Evolutionary conservation across 2,113 vertebrate genomes (phyloP).

Genomic region (Hemiscyllium ocellatum): DNA sequence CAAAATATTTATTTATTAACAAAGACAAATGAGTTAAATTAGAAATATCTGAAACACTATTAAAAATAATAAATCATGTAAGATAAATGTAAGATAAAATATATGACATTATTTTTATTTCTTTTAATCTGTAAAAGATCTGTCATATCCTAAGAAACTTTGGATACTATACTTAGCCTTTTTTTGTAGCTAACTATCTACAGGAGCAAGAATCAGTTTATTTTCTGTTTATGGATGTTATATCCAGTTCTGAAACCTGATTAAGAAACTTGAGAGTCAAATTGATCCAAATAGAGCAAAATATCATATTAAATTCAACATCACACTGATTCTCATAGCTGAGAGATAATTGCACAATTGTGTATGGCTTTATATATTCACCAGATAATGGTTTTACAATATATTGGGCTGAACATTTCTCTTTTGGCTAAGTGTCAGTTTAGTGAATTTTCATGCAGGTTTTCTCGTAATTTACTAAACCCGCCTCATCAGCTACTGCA

Average conservation of each 20-base stretch:
- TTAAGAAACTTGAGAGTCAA: not conserved
- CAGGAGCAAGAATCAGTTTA: not conserved
- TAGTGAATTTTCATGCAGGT: no score
- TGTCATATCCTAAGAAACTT: no score
- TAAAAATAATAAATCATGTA: not conserved
- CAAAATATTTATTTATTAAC: not conserved
- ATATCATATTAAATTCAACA: not conserved
- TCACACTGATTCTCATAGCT: not conserved
- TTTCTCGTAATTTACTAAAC: no score
- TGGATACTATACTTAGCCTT: no score
- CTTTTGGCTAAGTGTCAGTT: no score
- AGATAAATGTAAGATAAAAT: no score
- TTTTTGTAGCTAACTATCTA: not conserved
- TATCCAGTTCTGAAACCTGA: not conserved
- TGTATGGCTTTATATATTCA: not conserved
- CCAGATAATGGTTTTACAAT: not conserved
- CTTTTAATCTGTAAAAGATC: no score
- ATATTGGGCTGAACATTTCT: not conserved
- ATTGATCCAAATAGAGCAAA: not conserved
- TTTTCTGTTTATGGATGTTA: not conserved
- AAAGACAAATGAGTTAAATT: not conserved
- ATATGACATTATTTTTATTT: no score
- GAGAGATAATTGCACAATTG: not conserved
- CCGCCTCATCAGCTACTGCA: no score
- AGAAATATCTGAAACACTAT: not conserved